Evolutionary conservation across 2,888 invertebrate species (phyloP).

Genomic region (Amiota communis): DNA sequence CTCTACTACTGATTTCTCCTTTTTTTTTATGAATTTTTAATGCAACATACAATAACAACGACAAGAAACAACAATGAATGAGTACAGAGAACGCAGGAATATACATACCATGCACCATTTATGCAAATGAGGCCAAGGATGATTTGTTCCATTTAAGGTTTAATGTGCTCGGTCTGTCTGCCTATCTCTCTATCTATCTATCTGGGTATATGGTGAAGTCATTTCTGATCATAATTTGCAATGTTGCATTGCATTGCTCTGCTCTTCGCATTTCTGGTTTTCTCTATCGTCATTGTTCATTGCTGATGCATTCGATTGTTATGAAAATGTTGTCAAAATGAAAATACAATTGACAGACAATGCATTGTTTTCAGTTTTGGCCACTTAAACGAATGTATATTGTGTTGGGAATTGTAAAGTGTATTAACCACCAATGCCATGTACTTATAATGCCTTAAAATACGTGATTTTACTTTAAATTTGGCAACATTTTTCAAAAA

Average conservation of each 20-base stretch:
- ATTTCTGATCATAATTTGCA: slow-evolving; percentile 47
- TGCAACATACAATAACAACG: slow-evolving; percentile 17
- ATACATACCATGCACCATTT: slow-evolving; percentile 52
- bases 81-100: slow-evolving; percentile 1
- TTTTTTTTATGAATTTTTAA: neutral
- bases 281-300: slow-evolving; percentile 48
- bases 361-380: slow-evolving; percentile 9
- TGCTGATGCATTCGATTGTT: slow-evolving; percentile 37
- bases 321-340: slow-evolving; percentile 12
- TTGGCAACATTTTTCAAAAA: too few relatives aligned
- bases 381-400: too few relatives aligned
- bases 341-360: slow-evolving; percentile 7
- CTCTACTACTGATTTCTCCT: too few relatives aligned
- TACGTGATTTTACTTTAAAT: too few relatives aligned
- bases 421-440: too few relatives aligned
- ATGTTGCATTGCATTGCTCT: neutral
- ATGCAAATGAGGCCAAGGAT: slow-evolving; percentile 65
- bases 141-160: slow-evolving; percentile 56
- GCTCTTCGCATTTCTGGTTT: neutral
- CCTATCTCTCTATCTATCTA: neutral
- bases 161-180: slow-evolving; percentile 3
- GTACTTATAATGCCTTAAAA: too few relatives aligned
- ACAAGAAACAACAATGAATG: neutral
- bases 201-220: slow-evolving; percentile 28
- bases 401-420: too few relatives aligned